Evolutionary conservation across 1,140 invertebrate genomes (phyloP).

Genomic region (Eriocheir sinensis): DNA sequence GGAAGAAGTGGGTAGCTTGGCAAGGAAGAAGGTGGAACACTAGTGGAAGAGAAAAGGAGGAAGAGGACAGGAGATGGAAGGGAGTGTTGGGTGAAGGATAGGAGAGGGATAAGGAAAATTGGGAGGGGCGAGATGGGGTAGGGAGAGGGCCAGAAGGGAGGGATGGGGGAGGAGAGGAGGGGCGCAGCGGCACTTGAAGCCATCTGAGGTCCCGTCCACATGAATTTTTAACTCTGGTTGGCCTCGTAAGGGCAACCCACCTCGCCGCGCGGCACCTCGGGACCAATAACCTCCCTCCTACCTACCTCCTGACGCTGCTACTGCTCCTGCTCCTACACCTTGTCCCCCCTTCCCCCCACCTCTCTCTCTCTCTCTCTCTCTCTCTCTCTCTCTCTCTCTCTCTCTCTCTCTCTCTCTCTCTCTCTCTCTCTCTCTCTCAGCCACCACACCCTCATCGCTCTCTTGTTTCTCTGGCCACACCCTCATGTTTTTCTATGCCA

Average conservation of each 20-base stretch:
- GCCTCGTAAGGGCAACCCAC: constrained; percentile 61
- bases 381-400: constrained; percentile 35
- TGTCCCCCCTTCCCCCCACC: neutral
- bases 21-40: neutral
- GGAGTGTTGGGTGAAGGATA: neutral
- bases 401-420: neutral
- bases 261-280: constrained; percentile 8
- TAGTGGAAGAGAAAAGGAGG: constrained; percentile 30
- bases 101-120: neutral
- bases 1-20: neutral
- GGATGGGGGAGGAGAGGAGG: neutral
- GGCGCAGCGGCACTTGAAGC: constrained; percentile 46
- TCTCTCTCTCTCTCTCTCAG: neutral
- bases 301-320: neutral
- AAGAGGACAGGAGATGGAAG: constrained; percentile 34
- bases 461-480: neutral
- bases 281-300: constrained; percentile 52
- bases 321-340: neutral
- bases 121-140: too few relatives aligned
- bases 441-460: neutral
- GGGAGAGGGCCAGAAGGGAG: neutral
- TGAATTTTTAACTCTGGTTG: constrained; percentile 75
- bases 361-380: neutral
- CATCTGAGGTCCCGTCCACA: constrained; percentile 53
- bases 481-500: neutral